Evolutionary conservation across 2,888 invertebrate species (phyloP).

Genomic region (Barypeithes pellucidus): DNA sequence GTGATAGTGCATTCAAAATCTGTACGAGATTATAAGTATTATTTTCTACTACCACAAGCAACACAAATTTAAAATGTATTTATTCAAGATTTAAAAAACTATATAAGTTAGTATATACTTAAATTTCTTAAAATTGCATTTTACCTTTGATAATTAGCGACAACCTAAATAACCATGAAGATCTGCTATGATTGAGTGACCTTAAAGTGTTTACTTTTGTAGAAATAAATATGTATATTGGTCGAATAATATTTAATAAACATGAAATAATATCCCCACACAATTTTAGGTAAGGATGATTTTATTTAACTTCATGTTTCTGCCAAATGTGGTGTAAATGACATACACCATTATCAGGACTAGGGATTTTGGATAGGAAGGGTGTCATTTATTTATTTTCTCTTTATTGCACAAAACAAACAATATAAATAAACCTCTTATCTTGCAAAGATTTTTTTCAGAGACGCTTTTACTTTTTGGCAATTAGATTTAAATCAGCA

Average conservation of each 20-base stretch:
- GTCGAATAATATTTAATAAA: background rate
- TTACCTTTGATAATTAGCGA: conserved; percentile 5
- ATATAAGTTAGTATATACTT: too few species aligned
- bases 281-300: background rate
- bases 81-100: too few species aligned
- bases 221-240: too few species aligned
- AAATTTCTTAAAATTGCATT: background rate
- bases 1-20: too few species aligned
- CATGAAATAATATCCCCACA: background rate
- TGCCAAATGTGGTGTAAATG: background rate
- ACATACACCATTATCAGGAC: too few species aligned
- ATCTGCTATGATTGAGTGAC: too few species aligned
- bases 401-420: conserved; percentile 12
- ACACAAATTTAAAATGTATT: too few species aligned
- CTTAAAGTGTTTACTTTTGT: too few species aligned
- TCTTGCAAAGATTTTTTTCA: background rate
- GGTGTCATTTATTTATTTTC: conserved; percentile 8
- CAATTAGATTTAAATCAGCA: background rate
- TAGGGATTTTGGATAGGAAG: background rate
- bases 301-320: background rate
- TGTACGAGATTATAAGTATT: too few species aligned
- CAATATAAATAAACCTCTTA: conserved; percentile 1
- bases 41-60: too few species aligned
- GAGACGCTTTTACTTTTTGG: background rate
- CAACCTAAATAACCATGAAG: background rate